Percentiles rank a stretch among this genome's conserved stretches.
Evolutionary conservation across 2,888 invertebrate genomes (phyloP).

Genomic region (Pollenia labialis): DNA sequence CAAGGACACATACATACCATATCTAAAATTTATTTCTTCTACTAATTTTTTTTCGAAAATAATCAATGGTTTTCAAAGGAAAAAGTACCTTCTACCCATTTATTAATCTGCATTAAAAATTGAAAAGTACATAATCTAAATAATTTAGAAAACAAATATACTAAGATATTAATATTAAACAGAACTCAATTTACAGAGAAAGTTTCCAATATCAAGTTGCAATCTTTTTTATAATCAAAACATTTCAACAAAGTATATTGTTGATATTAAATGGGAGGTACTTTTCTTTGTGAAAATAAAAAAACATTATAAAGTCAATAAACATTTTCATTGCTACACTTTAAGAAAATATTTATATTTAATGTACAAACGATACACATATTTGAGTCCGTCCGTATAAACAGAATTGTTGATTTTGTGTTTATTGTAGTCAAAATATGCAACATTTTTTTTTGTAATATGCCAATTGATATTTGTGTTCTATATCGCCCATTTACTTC

Average conservation of each 20-base stretch:
- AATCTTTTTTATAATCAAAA: constrained; percentile 42
- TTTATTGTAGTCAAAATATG: constrained; percentile 50
- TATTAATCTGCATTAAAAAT: background rate
- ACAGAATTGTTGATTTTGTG: constrained; percentile 12
- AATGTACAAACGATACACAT: constrained; percentile 2
- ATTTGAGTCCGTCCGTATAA: background rate
- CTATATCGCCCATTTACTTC: background rate
- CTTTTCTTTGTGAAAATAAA: constrained; percentile 4
- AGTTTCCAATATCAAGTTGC: constrained; percentile 14
- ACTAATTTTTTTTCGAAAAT: constrained; percentile 3
- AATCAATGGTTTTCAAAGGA: constrained; percentile 55
- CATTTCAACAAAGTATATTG: constrained; percentile 22
- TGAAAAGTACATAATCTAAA: constrained; percentile 10
- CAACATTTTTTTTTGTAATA: constrained; percentile 35
- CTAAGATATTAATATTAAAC: constrained; percentile 27
- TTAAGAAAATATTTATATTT: constrained; percentile 38
- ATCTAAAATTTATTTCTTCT: constrained; percentile 55
- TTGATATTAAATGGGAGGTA: background rate
- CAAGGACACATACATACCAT: constrained; percentile 61
- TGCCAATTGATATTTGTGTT: constrained; percentile 6
- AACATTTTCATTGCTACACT: constrained; percentile 15
- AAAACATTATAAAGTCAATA: constrained; percentile 42
- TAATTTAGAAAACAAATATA: constrained; percentile 6
- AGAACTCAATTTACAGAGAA: background rate
- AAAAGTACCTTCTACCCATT: background rate